Percentiles rank a stretch among this genome's conserved stretches.
Evolutionary conservation across 2,888 invertebrate species (phyloP).

Genomic region (Phorcus lineatus): DNA sequence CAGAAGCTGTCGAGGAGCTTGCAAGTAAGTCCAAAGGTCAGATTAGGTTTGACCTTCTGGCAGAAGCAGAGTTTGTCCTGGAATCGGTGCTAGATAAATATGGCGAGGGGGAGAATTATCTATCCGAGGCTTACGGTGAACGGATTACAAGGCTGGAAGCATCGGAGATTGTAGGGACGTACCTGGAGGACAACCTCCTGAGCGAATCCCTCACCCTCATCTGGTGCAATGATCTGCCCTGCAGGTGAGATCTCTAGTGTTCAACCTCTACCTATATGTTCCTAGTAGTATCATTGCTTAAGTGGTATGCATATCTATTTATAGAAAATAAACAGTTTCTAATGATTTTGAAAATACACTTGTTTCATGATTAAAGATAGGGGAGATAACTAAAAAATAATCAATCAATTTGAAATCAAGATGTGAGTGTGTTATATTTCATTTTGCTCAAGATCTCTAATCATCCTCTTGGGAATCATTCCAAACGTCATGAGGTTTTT

Average conservation of each 20-base stretch:
- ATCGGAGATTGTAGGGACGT: conserved; percentile 64
- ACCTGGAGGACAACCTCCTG: conserved; percentile 66
- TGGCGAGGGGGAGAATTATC: conserved; percentile 66
- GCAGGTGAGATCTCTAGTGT: conserved; percentile 69
- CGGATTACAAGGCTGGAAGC: conserved; percentile 64
- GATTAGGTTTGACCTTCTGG: conserved; percentile 67
- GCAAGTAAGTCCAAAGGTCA: conserved; percentile 59
- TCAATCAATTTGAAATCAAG: too few relatives aligned
- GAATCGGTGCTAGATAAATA: conserved; percentile 64
- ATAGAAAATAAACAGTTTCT: too few relatives aligned
- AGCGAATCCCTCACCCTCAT: conserved; percentile 70
- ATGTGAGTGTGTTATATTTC: too few relatives aligned
- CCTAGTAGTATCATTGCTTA: too few relatives aligned
- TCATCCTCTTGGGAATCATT: too few relatives aligned
- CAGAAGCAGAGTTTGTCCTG: conserved; percentile 67
- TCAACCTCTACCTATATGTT: too few relatives aligned
- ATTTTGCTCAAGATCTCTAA: too few relatives aligned
- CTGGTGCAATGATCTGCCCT: conserved; percentile 70
- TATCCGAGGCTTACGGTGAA: conserved; percentile 63
- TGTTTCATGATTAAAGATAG: too few relatives aligned
- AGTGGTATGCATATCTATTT: too few relatives aligned
- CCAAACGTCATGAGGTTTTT: too few relatives aligned
- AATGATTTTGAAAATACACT: too few relatives aligned
- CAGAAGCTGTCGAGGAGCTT: conserved; percentile 54
- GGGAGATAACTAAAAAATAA: too few relatives aligned